Evolutionary conservation across 2,888 invertebrate genomes (phyloP).

Genomic region (Cataglyphis livida): DNA sequence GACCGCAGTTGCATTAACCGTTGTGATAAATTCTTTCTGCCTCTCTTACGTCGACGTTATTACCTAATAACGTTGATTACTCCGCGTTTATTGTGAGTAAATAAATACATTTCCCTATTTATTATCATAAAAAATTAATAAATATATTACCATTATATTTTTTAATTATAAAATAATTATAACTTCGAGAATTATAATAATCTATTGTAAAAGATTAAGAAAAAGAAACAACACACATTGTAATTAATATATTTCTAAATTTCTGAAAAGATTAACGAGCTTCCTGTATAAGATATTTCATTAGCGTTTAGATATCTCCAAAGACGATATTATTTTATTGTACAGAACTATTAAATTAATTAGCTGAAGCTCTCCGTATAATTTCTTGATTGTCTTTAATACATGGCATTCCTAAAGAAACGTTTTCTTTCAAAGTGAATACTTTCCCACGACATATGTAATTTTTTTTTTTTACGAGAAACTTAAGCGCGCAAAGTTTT

Average conservation of each 20-base stretch:
- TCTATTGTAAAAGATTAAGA: neutral
- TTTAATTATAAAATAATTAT: neutral
- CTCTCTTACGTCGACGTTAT: neutral
- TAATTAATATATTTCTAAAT: neutral
- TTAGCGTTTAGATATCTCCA: conserved; percentile 5
- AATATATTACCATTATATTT: neutral
- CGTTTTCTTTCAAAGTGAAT: conserved; percentile 24
- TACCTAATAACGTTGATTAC: conserved; percentile 2
- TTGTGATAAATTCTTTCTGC: conserved; percentile 28
- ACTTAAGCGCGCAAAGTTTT: neutral
- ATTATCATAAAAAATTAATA: neutral
- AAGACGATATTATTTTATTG: neutral
- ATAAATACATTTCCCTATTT: neutral
- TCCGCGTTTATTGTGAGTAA: neutral
- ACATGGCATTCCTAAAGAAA: neutral
- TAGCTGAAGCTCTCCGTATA: conserved; percentile 25
- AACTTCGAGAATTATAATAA: neutral
- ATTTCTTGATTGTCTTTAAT: conserved; percentile 45
- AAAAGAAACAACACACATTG: neutral
- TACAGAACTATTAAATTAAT: conserved; percentile 22
- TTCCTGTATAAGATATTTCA: neutral
- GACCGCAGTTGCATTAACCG: conserved; percentile 25
- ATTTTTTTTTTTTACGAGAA: conserved; percentile 3
- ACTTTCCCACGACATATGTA: neutral
- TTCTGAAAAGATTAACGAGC: neutral